Evolutionary conservation across 2,888 invertebrate genomes (phyloP), one percentile per base, ranked within the genome.

Genomic region (Synergus itoensis): DNA sequence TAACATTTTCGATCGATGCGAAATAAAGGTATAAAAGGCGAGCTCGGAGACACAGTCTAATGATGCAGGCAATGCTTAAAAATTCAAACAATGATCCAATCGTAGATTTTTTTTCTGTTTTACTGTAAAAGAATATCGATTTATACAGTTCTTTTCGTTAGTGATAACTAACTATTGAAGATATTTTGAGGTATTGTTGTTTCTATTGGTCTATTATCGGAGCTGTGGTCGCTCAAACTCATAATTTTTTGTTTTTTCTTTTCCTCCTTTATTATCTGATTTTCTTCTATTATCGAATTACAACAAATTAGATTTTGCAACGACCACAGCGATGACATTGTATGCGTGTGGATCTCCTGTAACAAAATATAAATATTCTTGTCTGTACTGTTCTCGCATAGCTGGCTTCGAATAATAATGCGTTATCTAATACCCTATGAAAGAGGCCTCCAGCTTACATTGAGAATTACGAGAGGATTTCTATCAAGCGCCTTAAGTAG

Each of bases 291-390:
- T 28, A 36, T 79, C 40, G 14, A 63, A 76, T 67, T 18, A 73
- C 12, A 45, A 69, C 16, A 65, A 43, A 28, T 79, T 67, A 80
- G 81, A 82, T 82, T 86, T 82, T 85, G 81, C 84, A 80, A 87
- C 87, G 86, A 89, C 84, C 89, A 87, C 89, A 88, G 89, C 88
- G 83, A 82, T 88, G 87, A 89, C 86, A 89, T 89, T 85, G 86
- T 87, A 87, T 88, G 86, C 81, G 77, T 77, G 81, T 87, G 86
- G 88, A 85, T 84, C 86, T 90, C 90, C 92, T 92, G 92, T 92
- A 92, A 92, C 92, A 92, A 92, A 92, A 92, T 92, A 92, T 91
- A 92, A 92, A 92, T 91, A 91, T 91, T 88, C 90, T 89, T 91
- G 90, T 87, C 82, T 90, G 90, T 89, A 88, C 86, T 79, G 82